phyloP scores from a whole-genome alignment of 2,113 vertebrate genomes.

The Sphyrna mokarran region DNA sequence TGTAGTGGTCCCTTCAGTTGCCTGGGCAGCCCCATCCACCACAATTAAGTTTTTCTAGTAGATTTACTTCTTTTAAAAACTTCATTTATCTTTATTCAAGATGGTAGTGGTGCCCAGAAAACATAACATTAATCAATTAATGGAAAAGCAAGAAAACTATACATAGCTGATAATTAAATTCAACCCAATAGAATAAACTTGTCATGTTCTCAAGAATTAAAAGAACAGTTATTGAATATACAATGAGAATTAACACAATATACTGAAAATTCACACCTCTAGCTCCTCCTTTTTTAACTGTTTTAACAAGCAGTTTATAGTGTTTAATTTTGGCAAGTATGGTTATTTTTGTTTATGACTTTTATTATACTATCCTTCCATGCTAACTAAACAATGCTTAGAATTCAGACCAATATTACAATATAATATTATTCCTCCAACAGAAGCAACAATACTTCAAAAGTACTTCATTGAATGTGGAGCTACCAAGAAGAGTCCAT shows the following conservation, averaged over 20 bases:
- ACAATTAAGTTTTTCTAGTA: too few species aligned
- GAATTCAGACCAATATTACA: background rate
- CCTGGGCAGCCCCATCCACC: too few species aligned
- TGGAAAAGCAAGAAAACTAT: background rate
- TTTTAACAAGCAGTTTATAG: background rate
- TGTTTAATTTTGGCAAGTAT: background rate
- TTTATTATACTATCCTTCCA: background rate
- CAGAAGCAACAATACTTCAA: background rate
- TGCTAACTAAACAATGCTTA: background rate
- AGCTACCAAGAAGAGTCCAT: background rate
- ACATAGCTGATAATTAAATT: background rate
- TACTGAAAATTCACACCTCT: background rate
- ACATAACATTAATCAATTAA: background rate
- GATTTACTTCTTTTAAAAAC: too few species aligned
- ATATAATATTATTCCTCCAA: background rate
- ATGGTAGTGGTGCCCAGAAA: background rate
- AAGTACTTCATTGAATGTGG: background rate
- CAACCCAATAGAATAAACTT: background rate
- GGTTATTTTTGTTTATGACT: background rate
- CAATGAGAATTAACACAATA: background rate
- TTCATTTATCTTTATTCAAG: background rate
- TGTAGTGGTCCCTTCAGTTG: too few species aligned
- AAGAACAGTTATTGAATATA: background rate
- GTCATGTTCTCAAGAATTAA: background rate
- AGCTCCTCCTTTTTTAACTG: background rate